A percentile compares a stretch with the other conserved stretches of the same genome.
phyloP scores from a whole-genome alignment of 92 coral and sea anemone genomes.

The Muricea muricata region DNA sequence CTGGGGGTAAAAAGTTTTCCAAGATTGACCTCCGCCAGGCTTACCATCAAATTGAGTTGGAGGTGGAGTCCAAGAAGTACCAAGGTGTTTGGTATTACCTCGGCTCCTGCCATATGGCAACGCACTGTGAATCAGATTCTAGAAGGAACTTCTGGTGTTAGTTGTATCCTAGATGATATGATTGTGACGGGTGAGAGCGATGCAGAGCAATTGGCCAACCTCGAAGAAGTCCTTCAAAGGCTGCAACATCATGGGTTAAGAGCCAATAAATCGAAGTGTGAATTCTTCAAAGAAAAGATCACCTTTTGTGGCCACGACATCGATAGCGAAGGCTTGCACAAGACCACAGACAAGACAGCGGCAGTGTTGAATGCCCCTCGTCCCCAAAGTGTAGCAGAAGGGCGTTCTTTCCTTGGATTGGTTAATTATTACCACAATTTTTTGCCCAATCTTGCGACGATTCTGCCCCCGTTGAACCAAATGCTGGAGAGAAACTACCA shows the following conservation, averaged over 20 bases:
- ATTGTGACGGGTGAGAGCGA: constrained; percentile 55
- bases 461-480: constrained; percentile 48
- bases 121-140: constrained; percentile 61
- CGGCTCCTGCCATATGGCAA: constrained; percentile 61
- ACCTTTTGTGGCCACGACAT: constrained; percentile 55
- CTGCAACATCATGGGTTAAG: constrained; percentile 1
- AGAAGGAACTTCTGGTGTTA: constrained; percentile 46
- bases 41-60: constrained; percentile 58
- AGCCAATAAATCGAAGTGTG: background rate
- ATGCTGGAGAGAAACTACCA: constrained; percentile 38
- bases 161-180: constrained; percentile 61
- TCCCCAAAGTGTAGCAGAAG: constrained; percentile 57
- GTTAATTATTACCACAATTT: constrained; percentile 65
- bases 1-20: constrained; percentile 44
- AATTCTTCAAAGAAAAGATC: constrained; percentile 33
- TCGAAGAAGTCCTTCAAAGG: background rate
- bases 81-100: constrained; percentile 63
- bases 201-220: constrained; percentile 46
- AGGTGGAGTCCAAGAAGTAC: constrained; percentile 61
- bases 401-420: constrained; percentile 59
- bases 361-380: constrained; percentile 60
- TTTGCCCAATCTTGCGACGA: constrained; percentile 62
- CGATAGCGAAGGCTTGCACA: constrained; percentile 55
- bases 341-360: constrained; percentile 52
- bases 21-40: constrained; percentile 50